A percentile compares a stretch with the other conserved stretches of the same genome.
Conservation (phyloP, 2,888 invertebrate genomes). For the Noctua fimbriata region DNA sequence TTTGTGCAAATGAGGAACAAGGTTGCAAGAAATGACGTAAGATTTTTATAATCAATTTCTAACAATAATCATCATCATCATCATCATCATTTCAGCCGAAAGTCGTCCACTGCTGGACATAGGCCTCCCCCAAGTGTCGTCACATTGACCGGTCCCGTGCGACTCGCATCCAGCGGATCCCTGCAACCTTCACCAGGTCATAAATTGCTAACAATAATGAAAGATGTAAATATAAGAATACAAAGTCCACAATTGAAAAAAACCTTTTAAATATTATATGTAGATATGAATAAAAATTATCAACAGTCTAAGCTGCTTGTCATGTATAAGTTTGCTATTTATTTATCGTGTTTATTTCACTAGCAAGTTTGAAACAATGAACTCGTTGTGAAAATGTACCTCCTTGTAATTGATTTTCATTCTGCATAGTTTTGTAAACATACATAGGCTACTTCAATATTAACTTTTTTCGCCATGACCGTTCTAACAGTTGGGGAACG, state of each 20-base stretch:
- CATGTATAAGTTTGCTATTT: background rate
- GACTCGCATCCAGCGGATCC: too few species aligned
- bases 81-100: too few species aligned
- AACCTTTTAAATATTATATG: background rate
- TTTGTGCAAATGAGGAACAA: background rate
- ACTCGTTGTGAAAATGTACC: background rate
- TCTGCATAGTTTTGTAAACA: constrained; percentile 26
- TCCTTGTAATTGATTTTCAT: constrained; percentile 11
- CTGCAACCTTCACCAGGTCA: too few species aligned
- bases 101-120: too few species aligned
- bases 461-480: constrained; percentile 76
- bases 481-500: constrained; percentile 78
- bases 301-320: background rate
- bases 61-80: too few species aligned
- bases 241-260: background rate
- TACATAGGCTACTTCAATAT: constrained; percentile 46
- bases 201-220: background rate
- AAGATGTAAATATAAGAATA: background rate
- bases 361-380: too few species aligned
- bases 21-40: background rate
- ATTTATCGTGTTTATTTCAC: background rate
- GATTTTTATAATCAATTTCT: background rate
- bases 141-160: too few species aligned
- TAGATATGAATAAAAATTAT: background rate
- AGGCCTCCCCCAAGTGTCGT: too few species aligned